These are phyloP conservation scores for Macrotus californicus DNA, from an alignment of 2,113 vertebrate genomes.

Conservation along the genomic window DNA sequence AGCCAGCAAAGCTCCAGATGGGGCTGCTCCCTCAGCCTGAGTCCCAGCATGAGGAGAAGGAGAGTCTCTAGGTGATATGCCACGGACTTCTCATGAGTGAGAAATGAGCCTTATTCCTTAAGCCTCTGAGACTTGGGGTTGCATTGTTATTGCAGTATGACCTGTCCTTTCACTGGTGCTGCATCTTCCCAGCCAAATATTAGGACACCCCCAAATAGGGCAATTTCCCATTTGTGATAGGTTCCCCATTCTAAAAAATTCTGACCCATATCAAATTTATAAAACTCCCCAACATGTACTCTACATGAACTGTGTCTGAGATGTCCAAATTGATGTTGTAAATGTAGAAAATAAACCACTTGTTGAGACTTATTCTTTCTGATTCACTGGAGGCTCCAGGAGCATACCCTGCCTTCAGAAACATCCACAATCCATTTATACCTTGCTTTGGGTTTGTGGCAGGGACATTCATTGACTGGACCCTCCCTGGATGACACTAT, in stretches of 20 bases:
- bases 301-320: too few relatives aligned
- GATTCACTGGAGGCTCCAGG: too few relatives aligned
- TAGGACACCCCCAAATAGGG: neutral
- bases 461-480: accelerated
- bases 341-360: neutral
- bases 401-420: neutral
- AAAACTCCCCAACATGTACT: neutral
- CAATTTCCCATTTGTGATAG: neutral
- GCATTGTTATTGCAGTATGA: neutral
- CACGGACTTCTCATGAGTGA: accelerated
- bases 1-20: neutral
- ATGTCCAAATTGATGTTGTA: neutral
- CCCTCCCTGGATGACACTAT: neutral
- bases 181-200: neutral
- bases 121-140: neutral
- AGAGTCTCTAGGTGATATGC: neutral
- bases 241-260: neutral
- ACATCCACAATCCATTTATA: neutral
- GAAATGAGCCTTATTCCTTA: neutral
- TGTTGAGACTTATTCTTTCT: neutral
- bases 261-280: neutral
- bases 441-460: neutral
- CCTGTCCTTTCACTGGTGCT: neutral
- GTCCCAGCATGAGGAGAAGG: neutral
- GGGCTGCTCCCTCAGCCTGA: neutral